phyloP scores from a whole-genome alignment of 2,113 vertebrate genomes.

The Lampris incognitus region DNA sequence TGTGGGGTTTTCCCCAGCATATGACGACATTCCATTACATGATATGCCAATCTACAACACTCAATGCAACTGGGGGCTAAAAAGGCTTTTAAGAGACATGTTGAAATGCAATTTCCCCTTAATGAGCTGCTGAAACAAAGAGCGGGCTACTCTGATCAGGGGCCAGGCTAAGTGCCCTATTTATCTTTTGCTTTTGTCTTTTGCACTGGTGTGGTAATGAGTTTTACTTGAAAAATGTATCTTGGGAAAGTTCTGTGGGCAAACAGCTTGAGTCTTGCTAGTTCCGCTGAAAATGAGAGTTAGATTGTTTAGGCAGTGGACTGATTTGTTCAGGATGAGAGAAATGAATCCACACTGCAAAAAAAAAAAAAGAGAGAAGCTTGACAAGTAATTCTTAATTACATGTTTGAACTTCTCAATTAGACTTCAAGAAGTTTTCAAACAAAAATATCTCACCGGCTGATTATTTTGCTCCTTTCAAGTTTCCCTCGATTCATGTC shows the following conservation, averaged over 20 bases:
- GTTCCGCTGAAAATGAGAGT: conserved; percentile 30
- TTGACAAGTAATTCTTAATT: too few species aligned
- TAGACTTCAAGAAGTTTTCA: too few species aligned
- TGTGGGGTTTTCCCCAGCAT: conserved; percentile 3
- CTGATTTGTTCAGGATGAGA: conserved; percentile 51
- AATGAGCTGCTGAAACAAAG: conserved; percentile 38
- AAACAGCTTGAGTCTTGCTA: conserved; percentile 46
- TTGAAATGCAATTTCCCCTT: conserved; percentile 48
- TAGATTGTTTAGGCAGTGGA: conserved; percentile 48
- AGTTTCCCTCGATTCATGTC: too few species aligned
- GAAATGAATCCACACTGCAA: conserved; percentile 28
- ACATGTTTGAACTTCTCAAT: too few species aligned
- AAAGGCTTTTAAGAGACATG: conserved; percentile 45
- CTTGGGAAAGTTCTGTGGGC: conserved; percentile 43
- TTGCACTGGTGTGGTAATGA: conserved; percentile 54
- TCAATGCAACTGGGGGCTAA: conserved; percentile 19
- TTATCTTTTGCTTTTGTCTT: conserved; percentile 51
- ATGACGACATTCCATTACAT: conserved; percentile 30
- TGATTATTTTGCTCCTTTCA: too few species aligned
- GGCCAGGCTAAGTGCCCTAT: conserved; percentile 52
- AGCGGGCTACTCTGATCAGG: conserved; percentile 21
- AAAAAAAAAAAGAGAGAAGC: too few species aligned
- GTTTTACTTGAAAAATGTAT: conserved; percentile 36
- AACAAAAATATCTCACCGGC: too few species aligned
- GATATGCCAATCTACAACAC: conserved; percentile 21